Percentiles rank a stretch among this genome's conserved stretches.
phyloP scores from a whole-genome alignment of 2,113 vertebrate species.

The Atherinomorus stipes region DNA sequence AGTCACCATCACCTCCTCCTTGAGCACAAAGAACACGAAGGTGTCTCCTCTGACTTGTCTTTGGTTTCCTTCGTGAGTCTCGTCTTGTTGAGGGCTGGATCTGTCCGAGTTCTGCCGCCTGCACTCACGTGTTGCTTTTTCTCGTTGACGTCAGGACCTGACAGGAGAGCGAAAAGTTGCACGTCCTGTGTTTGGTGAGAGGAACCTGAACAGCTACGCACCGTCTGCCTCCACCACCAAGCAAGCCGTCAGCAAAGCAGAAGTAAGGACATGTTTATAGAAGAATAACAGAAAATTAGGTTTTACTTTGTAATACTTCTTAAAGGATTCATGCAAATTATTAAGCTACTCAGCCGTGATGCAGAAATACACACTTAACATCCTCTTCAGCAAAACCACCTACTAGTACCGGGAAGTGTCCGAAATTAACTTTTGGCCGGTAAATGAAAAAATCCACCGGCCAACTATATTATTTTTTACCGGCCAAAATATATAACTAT shows the following conservation, averaged over 20 bases:
- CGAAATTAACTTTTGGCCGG: too few relatives aligned
- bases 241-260: conserved; percentile 80
- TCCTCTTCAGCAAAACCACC: too few relatives aligned
- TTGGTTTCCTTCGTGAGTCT: background rate
- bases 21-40: conserved; percentile 87
- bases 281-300: background rate
- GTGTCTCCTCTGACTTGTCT: conserved; percentile 64
- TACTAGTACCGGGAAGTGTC: too few relatives aligned
- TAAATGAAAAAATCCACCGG: too few relatives aligned
- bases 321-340: too few relatives aligned
- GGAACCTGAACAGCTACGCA: conserved; percentile 91
- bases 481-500: too few relatives aligned
- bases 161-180: conserved; percentile 81
- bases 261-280: conserved; percentile 65
- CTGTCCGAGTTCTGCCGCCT: background rate
- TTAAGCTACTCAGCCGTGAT: too few relatives aligned
- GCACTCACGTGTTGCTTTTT: conserved; percentile 24
- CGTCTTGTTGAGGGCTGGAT: background rate
- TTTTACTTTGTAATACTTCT: background rate
- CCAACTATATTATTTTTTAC: too few relatives aligned
- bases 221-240: conserved; percentile 77
- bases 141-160: conserved; percentile 86
- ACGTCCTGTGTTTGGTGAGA: conserved; percentile 95
- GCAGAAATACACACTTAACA: too few relatives aligned
- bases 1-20: conserved; percentile 56